Evolutionary conservation across 2,888 invertebrate species (phyloP), one percentile per base, ranked within the genome.

Genomic region (Ommatoiulus sabulosus): DNA sequence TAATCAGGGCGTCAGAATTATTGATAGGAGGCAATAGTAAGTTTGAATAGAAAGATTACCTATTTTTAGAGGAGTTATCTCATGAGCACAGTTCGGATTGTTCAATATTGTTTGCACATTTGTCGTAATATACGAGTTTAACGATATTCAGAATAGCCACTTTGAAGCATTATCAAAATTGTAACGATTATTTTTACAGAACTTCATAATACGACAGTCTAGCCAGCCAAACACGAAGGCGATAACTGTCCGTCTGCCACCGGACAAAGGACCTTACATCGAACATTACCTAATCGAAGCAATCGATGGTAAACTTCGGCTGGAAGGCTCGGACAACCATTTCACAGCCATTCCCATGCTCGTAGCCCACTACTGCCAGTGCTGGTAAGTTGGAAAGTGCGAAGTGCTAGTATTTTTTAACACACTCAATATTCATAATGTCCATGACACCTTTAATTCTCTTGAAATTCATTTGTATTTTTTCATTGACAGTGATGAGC

Each of bases 261-360:
- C 95, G 35, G 96, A 96, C 91, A 97, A 96, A 91, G 97, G 97
- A 1, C 97, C 97, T 10, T 97, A 97, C 93, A 97, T 98, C 92
- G 98, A 99, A 92, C 98, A 99, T 93, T 99, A 98, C 94, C 95
- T 99, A 91, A 97, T 99, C 91, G 98, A 98, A 93, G 96, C 97
- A 20, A 91, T 90, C 44, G 93, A 93, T 20, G 96, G 96, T 88
- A 95, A 96, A 91, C 94, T 98, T 90, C 96, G 97, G 88, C 94
- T 99, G 90, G 98, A 99, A 93, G 98, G 98, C 89, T 98, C 98
- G 57, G 96, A 97, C 92, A 97, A 98, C 93, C 96, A 96, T 92
- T 99, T 99, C 93, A 96, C 96, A 92, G 97, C 97, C 91, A 97
- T 98, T 93, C 98, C 98, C 80, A 95, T 96, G 90, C 94, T 99